Percentiles rank a stretch among this genome's conserved stretches.
Conservation (phyloP, 2,113 vertebrate species). For the Puntigrus tetrazona region DNA sequence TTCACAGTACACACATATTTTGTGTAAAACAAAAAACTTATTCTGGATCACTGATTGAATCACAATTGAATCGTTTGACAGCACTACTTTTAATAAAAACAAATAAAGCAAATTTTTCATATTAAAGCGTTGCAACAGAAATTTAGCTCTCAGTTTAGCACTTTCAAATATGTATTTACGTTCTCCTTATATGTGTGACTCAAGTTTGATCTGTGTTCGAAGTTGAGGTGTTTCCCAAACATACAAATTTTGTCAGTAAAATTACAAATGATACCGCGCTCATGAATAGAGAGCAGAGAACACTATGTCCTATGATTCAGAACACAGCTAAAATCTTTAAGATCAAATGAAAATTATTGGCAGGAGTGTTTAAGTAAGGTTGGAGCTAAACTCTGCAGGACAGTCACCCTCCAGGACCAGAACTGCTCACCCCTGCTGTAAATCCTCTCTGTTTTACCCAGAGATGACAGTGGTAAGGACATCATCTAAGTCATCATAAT, state of each 20-base stretch:
- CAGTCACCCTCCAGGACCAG: neutral
- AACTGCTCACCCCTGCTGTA: neutral
- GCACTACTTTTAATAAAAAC: too few species aligned
- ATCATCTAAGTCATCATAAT: neutral
- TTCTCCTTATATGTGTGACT: neutral
- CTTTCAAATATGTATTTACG: neutral
- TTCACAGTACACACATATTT: too few species aligned
- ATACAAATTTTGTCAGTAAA: neutral
- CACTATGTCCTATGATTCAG: neutral
- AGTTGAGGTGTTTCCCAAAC: neutral
- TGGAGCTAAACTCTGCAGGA: neutral
- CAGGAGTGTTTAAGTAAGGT: slow-evolving; percentile 3
- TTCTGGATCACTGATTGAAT: too few species aligned
- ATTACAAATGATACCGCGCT: neutral
- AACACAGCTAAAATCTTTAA: neutral
- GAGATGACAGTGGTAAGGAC: neutral
- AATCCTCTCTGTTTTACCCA: neutral
- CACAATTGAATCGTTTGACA: too few species aligned
- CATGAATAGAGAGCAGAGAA: neutral
- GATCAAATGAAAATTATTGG: neutral
- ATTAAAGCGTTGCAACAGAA: neutral
- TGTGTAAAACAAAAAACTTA: too few species aligned
- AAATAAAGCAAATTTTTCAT: neutral
- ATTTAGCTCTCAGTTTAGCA: neutral
- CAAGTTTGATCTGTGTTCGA: neutral